Percentiles rank a stretch among this genome's conserved stretches.
Evolutionary conservation across 2,113 vertebrate species (phyloP).

Genomic region (Otus sunia): DNA sequence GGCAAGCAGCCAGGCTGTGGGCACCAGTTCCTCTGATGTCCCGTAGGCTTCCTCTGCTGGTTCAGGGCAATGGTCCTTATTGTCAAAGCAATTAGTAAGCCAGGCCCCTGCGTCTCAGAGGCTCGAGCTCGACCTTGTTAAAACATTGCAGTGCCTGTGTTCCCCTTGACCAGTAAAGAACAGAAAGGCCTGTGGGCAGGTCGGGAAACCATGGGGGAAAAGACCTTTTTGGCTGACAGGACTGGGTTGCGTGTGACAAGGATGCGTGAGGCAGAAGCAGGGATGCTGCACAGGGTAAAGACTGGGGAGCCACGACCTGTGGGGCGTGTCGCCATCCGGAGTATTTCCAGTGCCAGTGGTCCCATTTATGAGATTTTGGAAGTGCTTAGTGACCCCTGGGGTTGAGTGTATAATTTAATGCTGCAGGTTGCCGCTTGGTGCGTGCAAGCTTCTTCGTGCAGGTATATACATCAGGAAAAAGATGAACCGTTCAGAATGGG

Average conservation of each 20-base stretch:
- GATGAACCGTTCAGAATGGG: neutral
- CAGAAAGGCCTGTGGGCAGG: neutral
- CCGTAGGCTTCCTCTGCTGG: neutral
- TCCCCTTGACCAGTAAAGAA: neutral
- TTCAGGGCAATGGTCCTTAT: neutral
- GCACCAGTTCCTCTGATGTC: neutral
- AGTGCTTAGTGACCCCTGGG: neutral
- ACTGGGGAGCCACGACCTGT: fast-evolving
- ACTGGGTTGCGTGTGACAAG: neutral
- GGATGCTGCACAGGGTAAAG: neutral
- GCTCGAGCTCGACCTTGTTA: neutral
- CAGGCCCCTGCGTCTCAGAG: neutral
- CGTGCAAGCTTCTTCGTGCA: neutral
- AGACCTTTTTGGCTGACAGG: neutral
- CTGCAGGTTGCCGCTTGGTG: neutral
- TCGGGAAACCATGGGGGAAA: neutral
- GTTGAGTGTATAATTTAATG: neutral
- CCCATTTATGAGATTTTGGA: neutral
- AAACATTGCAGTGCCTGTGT: neutral
- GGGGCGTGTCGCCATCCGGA: fast-evolving
- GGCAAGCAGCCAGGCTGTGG: neutral
- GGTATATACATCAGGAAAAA: neutral
- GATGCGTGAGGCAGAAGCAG: neutral
- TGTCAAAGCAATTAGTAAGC: neutral
- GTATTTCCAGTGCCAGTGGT: neutral